Conservation (phyloP, 2,113 vertebrate species). For the Malurus melanocephalus region DNA sequence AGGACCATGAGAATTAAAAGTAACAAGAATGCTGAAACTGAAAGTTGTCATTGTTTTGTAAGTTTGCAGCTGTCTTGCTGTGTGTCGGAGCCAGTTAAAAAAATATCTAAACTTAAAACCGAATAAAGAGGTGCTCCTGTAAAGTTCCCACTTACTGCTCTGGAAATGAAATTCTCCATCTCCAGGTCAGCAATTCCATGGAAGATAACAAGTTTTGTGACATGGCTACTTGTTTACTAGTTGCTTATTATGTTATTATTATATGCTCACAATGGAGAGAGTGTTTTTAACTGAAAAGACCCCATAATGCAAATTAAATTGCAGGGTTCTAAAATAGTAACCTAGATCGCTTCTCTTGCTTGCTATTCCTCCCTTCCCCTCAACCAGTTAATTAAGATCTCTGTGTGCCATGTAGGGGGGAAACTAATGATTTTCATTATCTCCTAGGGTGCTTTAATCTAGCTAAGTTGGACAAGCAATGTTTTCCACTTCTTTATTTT, state of each 20-base stretch:
- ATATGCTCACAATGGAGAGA: neutral
- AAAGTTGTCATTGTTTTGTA: neutral
- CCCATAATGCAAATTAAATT: neutral
- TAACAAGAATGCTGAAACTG: neutral
- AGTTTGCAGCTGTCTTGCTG: conserved; percentile 19
- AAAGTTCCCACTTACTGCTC: conserved; percentile 13
- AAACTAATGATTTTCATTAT: neutral
- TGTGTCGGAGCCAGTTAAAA: conserved; percentile 19
- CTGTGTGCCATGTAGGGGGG: neutral
- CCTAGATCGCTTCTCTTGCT: neutral
- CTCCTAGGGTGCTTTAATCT: neutral
- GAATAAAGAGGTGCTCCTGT: conserved; percentile 21
- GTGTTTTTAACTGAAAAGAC: neutral
- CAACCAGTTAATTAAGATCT: neutral
- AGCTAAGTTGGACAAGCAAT: neutral
- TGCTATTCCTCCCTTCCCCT: neutral
- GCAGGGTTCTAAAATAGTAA: neutral
- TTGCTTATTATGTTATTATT: neutral
- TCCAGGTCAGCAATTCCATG: conserved; percentile 18
- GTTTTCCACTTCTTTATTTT: neutral
- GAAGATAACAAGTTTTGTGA: conserved; percentile 11
- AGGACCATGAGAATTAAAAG: neutral
- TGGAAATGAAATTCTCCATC: conserved; percentile 27
- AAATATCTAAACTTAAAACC: conserved; percentile 16
- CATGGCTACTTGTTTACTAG: neutral